Conservation (phyloP, 2,888 invertebrate species). For the Drosophila hamatofila region DNA sequence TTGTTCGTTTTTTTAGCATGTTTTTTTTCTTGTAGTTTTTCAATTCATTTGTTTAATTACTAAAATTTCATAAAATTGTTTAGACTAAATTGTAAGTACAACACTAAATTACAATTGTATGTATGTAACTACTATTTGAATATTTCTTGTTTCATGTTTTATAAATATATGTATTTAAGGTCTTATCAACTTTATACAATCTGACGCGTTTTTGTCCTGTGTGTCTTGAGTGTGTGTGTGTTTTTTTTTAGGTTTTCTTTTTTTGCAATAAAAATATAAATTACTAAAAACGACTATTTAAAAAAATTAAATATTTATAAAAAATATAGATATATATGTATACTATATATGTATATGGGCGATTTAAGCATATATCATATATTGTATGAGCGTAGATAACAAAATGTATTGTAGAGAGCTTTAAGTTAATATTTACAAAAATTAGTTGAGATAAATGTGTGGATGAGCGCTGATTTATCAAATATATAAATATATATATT, state of each 20-base stretch:
- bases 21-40: constrained; percentile 64
- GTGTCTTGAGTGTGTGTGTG: constrained; percentile 28
- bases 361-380: constrained; percentile 38
- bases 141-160: constrained; percentile 54
- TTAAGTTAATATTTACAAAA: constrained; percentile 55
- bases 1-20: constrained; percentile 59
- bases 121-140: constrained; percentile 75
- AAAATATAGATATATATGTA: constrained; percentile 51
- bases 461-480: constrained; percentile 57
- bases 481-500: constrained; percentile 27
- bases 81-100: constrained; percentile 81
- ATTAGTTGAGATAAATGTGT: constrained; percentile 51
- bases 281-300: constrained; percentile 82
- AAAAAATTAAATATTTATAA: constrained; percentile 75
- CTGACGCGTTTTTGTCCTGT: constrained; percentile 34
- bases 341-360: constrained; percentile 35
- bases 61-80: constrained; percentile 83
- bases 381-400: constrained; percentile 59
- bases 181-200: constrained; percentile 74
- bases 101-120: constrained; percentile 83
- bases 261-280: constrained; percentile 80
- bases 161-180: constrained; percentile 64
- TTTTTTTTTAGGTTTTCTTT: constrained; percentile 39
- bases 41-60: constrained; percentile 78
- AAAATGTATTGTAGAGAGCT: constrained; percentile 52